phyloP scores from a whole-genome alignment of 2,113 vertebrate genomes.

The Talpa occidentalis region DNA sequence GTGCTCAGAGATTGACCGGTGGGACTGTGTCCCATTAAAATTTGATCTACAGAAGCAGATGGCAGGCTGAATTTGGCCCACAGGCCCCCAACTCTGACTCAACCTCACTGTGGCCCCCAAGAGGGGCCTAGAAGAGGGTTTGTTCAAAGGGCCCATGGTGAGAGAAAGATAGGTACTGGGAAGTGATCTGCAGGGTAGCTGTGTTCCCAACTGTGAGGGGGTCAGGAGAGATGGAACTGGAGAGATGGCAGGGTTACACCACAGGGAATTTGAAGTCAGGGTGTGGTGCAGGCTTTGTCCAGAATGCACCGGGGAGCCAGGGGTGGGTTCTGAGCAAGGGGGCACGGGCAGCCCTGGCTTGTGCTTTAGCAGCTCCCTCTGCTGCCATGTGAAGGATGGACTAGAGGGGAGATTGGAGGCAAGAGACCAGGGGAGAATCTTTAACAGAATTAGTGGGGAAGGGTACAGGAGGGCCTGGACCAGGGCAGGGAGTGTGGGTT shows the following conservation, averaged over 20 bases:
- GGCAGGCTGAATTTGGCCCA: background rate
- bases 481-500: background rate
- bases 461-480: too few species aligned
- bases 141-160: background rate
- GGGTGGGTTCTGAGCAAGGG: background rate
- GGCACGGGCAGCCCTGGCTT: background rate
- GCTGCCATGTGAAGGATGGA: fast-evolving
- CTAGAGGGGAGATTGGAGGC: background rate
- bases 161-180: background rate
- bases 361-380: background rate
- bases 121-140: background rate
- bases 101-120: too few species aligned
- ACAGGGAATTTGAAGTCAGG: background rate
- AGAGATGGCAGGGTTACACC: too few species aligned
- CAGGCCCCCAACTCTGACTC: too few species aligned
- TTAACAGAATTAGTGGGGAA: background rate
- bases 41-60: background rate
- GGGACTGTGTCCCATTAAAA: background rate
- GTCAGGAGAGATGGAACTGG: background rate
- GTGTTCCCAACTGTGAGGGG: background rate
- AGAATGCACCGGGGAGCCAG: background rate
- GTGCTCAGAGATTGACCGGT: background rate
- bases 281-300: background rate
- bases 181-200: background rate
- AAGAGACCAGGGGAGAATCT: background rate